A percentile compares a stretch with the other conserved stretches of the same genome.
Evolutionary conservation across 2,888 invertebrate species (phyloP).

Genomic region (Paralinhomoeus sp.): DNA sequence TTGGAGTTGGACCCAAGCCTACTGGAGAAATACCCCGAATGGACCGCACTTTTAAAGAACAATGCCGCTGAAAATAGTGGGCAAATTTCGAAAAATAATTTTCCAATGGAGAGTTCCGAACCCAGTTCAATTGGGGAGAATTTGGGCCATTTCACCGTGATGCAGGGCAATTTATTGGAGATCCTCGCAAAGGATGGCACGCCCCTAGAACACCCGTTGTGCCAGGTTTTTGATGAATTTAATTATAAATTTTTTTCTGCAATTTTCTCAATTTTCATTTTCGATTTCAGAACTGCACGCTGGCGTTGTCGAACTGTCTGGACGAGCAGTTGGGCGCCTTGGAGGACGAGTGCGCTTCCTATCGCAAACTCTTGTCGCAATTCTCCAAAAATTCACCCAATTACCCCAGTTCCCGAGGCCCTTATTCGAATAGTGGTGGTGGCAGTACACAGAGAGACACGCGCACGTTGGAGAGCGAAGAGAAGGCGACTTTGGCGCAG

Average conservation of each 20-base stretch:
- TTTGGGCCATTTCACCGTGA: constrained; percentile 3
- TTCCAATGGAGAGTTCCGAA: too few species aligned
- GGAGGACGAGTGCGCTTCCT: constrained; percentile 11
- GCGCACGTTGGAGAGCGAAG: constrained; percentile 11
- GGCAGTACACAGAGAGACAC: too few species aligned
- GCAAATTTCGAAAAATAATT: too few species aligned
- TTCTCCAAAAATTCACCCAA: too few species aligned
- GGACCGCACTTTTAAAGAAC: not conserved
- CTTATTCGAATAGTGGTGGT: too few species aligned
- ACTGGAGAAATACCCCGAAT: constrained; percentile 4
- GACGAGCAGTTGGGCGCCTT: constrained; percentile 12
- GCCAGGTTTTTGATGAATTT: too few species aligned
- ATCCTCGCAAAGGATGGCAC: constrained; percentile 1
- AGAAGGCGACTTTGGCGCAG: constrained; percentile 9
- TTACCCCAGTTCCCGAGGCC: too few species aligned
- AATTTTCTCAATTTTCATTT: too few species aligned
- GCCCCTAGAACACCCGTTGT: constrained; percentile 5
- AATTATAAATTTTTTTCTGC: too few species aligned
- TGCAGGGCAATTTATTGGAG: constrained; percentile 5
- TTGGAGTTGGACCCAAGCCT: constrained; percentile 1
- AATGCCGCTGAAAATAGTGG: too few species aligned
- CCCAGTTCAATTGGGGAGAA: too few species aligned
- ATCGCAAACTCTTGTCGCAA: constrained; percentile 12
- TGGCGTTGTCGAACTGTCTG: constrained; percentile 12
- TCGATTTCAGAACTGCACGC: constrained; percentile 13